A percentile compares a stretch with the other conserved stretches of the same genome.
These are phyloP conservation scores for Thereva nobilitata DNA, from an alignment of 2,888 invertebrate genomes.

Conservation along the genomic window DNA sequence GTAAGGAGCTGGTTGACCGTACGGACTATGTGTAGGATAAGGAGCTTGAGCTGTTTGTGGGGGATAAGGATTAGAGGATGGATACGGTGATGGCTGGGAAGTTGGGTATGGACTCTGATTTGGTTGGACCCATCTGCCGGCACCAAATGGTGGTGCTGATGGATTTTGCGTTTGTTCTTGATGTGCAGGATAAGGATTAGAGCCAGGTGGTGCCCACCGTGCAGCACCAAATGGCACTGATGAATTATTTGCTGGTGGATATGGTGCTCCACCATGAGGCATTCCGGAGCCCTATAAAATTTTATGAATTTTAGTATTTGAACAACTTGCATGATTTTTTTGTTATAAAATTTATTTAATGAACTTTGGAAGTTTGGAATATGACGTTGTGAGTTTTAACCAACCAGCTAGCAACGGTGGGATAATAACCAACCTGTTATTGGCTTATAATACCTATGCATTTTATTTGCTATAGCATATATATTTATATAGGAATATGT, in stretches of 20 bases:
- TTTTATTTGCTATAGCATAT: too few species aligned
- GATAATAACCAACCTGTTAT: too few species aligned
- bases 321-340: slow-evolving; percentile 5
- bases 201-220: slow-evolving; percentile 45
- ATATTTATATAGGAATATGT: too few species aligned
- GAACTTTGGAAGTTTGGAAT: too few species aligned
- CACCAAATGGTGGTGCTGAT: slow-evolving; percentile 1
- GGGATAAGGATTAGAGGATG: slow-evolving; percentile 45
- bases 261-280: slow-evolving; percentile 49
- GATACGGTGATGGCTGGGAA: slow-evolving; percentile 43
- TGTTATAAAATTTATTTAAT: too few species aligned
- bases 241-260: slow-evolving; percentile 42
- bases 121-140: neutral
- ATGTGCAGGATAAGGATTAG: slow-evolving; percentile 21
- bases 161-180: slow-evolving; percentile 46
- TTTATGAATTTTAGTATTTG: slow-evolving; percentile 13
- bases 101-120: slow-evolving; percentile 26
- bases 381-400: too few species aligned
- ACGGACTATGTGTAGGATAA: slow-evolving; percentile 17
- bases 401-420: too few species aligned
- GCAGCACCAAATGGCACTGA: slow-evolving; percentile 56
- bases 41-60: slow-evolving; percentile 40
- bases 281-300: slow-evolving; percentile 57
- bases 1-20: slow-evolving; percentile 37
- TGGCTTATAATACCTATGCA: too few species aligned